phyloP scores from a whole-genome alignment of 2,113 vertebrate genomes.

The Aspidoscelis tigris region DNA sequence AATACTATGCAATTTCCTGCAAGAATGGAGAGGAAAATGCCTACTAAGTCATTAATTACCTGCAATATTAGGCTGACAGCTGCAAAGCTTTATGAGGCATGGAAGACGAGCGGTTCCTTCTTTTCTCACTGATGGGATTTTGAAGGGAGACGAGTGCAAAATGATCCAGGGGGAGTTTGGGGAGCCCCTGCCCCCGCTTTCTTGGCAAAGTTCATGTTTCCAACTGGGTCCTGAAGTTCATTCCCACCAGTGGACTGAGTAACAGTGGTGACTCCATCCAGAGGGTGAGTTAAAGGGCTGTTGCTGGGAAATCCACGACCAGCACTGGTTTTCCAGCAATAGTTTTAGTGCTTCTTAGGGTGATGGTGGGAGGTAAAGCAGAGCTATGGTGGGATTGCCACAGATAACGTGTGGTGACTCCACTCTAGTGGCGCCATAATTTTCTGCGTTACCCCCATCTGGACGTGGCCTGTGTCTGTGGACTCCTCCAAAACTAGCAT shows the following conservation, averaged over 20 bases:
- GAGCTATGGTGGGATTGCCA: too few relatives aligned
- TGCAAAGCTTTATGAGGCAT: conserved; percentile 67
- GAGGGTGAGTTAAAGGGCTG: too few relatives aligned
- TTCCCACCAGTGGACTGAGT: background rate
- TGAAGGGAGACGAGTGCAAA: conserved; percentile 34
- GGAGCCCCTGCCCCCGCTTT: background rate
- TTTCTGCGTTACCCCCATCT: too few relatives aligned
- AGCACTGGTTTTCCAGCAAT: too few relatives aligned
- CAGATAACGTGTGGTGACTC: too few relatives aligned
- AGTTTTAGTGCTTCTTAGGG: too few relatives aligned
- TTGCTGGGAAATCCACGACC: too few relatives aligned
- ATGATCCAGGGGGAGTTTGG: background rate
- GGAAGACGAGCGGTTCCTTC: conserved; percentile 41
- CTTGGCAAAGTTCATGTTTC: background rate
- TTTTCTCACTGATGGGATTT: conserved; percentile 32
- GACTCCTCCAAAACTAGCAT: too few relatives aligned
- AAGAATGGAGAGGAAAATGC: conserved; percentile 68
- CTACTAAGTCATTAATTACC: conserved; percentile 76
- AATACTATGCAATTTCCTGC: conserved; percentile 65
- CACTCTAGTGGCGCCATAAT: too few relatives aligned
- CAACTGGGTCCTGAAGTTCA: background rate
- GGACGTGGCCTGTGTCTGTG: too few relatives aligned
- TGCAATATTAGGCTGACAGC: conserved; percentile 69
- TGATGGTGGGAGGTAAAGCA: too few relatives aligned
- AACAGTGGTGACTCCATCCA: too few relatives aligned